Base-by-base conservation (phyloP, 1,140 invertebrate genomes). In the Pogonognathellus flavescens region DNA sequence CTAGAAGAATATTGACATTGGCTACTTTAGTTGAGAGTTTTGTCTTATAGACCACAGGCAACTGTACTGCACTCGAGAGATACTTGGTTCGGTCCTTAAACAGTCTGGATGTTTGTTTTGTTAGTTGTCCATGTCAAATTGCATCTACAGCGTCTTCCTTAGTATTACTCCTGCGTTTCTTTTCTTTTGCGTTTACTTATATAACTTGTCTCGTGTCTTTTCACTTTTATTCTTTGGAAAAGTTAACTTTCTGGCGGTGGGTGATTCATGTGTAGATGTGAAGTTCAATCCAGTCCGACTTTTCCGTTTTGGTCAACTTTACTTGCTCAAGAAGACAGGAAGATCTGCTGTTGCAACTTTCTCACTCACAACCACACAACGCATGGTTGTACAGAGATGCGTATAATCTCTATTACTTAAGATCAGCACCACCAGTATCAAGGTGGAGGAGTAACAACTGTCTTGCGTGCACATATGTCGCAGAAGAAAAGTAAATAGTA, bases 1-100 rank as follows among this genome's bases (percentile, higher is more conserved):
- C 70, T 31, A 31, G 70, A 76, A 76, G 70, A 31, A 76, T 76
- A 76, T 76, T 76, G 70, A 76, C 70, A 76, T 76, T 76, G 70
- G 41, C 31, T 76, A 76, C 70, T 76, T 76, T 16, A 50, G 41
- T 18, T 18, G 31, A 25, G 41, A 50, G 41, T 76, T 76, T 50
- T 76, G 3, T 20, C 10, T 18, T 76, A 14, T 76, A 31, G 14
- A 49, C 70, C 41, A 76, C 70, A 49, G 4, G 10, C n/a, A 13
- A 57, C 53, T 57, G 11, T 57, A 57, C n/a, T 14, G 9, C n/a
- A 57, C 11, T 57, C 11, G 11, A 57, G 11, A 57, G 53, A 57
- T 57, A 57, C 53, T 57, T 57, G 31, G 31, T 1, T 41, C 2
- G 31, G 31, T 41, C 31, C 31, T 41, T 41, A 41, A 41, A 41